These are phyloP conservation scores for Bradypodion ventrale DNA, from an alignment of 2,797 vertebrate genomes.

Conservation along the genomic window DNA sequence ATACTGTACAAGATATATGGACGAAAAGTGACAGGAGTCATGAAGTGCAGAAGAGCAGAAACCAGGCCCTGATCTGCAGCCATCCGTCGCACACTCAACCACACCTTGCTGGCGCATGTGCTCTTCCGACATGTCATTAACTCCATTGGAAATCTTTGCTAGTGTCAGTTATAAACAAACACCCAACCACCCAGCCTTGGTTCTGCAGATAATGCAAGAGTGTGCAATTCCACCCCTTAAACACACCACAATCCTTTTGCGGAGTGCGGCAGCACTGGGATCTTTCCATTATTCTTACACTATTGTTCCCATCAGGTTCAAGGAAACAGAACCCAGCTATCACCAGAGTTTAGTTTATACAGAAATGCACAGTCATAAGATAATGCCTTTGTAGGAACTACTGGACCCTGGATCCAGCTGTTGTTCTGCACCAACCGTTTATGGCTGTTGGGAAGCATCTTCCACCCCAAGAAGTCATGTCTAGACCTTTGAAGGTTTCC, in stretches of 20 bases:
- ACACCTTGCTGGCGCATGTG: too few relatives aligned
- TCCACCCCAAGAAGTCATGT: not conserved
- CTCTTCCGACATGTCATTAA: too few relatives aligned
- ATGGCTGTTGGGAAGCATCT: not conserved
- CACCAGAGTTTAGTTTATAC: too few relatives aligned
- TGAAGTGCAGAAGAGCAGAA: too few relatives aligned
- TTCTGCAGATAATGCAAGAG: not conserved
- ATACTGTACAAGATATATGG: not conserved
- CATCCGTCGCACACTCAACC: too few relatives aligned
- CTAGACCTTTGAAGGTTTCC: not conserved
- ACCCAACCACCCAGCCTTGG: not conserved
- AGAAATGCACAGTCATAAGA: too few relatives aligned
- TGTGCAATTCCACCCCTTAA: conserved; percentile 27
- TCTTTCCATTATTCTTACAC: not conserved
- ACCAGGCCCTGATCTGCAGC: too few relatives aligned
- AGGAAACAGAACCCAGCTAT: not conserved
- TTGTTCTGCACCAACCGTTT: not conserved
- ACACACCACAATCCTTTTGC: not conserved
- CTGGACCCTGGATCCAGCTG: not conserved
- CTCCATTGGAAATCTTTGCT: too few relatives aligned
- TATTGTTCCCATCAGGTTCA: not conserved
- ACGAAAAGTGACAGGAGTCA: too few relatives aligned
- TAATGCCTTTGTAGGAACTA: not conserved
- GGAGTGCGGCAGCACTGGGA: not conserved
- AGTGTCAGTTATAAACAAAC: not conserved